A percentile compares a stretch with the other conserved stretches of the same genome.
phyloP scores from a whole-genome alignment of 1,140 invertebrate species.

The Drosophila murphyi region DNA sequence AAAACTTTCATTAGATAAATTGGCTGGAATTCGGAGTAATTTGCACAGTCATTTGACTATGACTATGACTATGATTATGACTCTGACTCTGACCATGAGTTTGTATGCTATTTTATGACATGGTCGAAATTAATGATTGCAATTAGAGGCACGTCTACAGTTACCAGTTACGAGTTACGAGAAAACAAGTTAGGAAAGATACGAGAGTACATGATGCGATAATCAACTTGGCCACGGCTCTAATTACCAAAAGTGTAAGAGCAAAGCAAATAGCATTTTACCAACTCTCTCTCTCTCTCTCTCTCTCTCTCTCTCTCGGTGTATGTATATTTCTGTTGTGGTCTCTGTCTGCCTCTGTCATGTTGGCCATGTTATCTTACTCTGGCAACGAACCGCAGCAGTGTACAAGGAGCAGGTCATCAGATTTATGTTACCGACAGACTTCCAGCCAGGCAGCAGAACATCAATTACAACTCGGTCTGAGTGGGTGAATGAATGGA shows the following conservation, averaged over 20 bases:
- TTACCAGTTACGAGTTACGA: slow-evolving; percentile 25
- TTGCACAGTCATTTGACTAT: slow-evolving; percentile 22
- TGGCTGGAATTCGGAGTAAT: neutral
- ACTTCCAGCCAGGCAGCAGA: slow-evolving; percentile 52
- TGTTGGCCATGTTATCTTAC: slow-evolving; percentile 12
- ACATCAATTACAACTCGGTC: slow-evolving; percentile 68
- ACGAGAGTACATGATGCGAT: slow-evolving; percentile 44
- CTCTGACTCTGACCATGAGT: too few relatives aligned
- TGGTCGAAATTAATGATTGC: slow-evolving; percentile 58
- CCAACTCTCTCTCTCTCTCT: neutral
- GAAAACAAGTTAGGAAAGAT: neutral
- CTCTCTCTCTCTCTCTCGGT: neutral
- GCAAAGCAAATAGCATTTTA: slow-evolving; percentile 24
- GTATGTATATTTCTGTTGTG: too few relatives aligned
- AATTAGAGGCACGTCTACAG: slow-evolving; percentile 52
- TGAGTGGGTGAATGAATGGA: neutral
- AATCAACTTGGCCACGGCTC: slow-evolving; percentile 70
- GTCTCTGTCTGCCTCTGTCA: neutral
- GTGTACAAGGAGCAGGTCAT: slow-evolving; percentile 40
- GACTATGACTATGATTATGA: neutral
- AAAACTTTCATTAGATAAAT: neutral
- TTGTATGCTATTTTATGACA: slow-evolving; percentile 37
- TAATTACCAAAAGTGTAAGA: slow-evolving; percentile 74
- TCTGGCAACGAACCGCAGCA: slow-evolving; percentile 3
- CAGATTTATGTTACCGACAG: slow-evolving; percentile 74